Percentiles rank a stretch among this genome's conserved stretches.
Evolutionary conservation across 2,888 invertebrate species (phyloP).

Genomic region (Liopterus haemorrhoidalis): DNA sequence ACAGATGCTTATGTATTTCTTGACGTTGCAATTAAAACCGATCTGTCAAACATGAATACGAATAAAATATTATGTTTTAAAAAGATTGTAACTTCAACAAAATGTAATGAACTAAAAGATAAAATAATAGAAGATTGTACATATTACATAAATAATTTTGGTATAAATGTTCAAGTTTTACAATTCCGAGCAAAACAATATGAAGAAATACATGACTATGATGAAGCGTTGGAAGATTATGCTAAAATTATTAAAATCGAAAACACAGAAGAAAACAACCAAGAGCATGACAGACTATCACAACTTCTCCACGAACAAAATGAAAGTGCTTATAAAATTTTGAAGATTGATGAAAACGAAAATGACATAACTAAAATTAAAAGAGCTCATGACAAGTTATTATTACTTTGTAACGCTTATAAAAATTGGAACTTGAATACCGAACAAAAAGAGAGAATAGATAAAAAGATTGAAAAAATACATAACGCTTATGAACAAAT

Average conservation of each 20-base stretch:
- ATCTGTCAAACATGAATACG: background rate
- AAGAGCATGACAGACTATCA: slow-evolving; percentile 3
- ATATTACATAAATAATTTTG: slow-evolving; percentile 5
- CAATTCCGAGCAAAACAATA: slow-evolving; percentile 11
- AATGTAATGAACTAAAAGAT: slow-evolving; percentile 6
- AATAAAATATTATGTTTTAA: slow-evolving; percentile 8
- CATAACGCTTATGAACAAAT: too few relatives aligned
- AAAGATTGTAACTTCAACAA: slow-evolving; percentile 12
- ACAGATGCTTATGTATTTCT: slow-evolving; percentile 6
- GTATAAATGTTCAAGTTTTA: slow-evolving; percentile 10
- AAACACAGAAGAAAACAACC: slow-evolving; percentile 2
- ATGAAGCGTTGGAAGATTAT: slow-evolving; percentile 17
- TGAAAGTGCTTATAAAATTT: slow-evolving; percentile 13
- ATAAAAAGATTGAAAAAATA: too few relatives aligned
- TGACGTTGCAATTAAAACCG: slow-evolving; percentile 11
- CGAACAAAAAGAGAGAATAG: too few relatives aligned
- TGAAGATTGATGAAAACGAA: too few relatives aligned
- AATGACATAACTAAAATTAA: too few relatives aligned
- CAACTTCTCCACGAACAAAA: slow-evolving; percentile 7
- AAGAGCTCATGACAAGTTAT: too few relatives aligned
- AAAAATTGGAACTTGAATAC: too few relatives aligned
- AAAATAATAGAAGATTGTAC: slow-evolving; percentile 11
- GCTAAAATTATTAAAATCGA: slow-evolving; percentile 5
- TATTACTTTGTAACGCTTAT: too few relatives aligned
- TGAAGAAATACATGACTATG: slow-evolving; percentile 14